Evolutionary conservation across 2,113 vertebrate species (phyloP), one percentile per base, ranked within the genome.

Genomic region (Grammatotria lemairii): DNA sequence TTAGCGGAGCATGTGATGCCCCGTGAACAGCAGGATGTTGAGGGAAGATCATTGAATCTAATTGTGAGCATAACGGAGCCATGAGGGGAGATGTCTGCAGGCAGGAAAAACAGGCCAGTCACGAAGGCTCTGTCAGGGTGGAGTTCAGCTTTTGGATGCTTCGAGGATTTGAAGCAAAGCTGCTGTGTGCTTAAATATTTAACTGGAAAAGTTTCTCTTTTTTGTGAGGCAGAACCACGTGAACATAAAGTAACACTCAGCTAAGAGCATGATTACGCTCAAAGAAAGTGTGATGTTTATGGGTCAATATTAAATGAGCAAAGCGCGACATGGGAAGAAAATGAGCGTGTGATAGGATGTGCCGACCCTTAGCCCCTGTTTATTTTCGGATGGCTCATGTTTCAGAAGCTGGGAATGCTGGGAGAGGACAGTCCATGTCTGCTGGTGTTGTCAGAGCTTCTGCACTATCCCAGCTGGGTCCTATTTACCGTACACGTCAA

Each of bases 311-410:
- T 3, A 28, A 47, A 81, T n/a, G 26, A 58, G 28, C 23, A 79
- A 14, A 31, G 53, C 3, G 2, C 12, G 7, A 21, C 60, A 63
- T 63, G 17, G 51, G 58, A 87, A 49, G 54, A 73, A 81, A 70
- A 40, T 6, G 60, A 57, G 45, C 2, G 68, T 5, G 65, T 21
- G 60, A 81, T 33, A 35, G 87, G 81, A 85, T 70, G 85, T 75
- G 81, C 17, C 65, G 91, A 94, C 89, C 91, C 88, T 93, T 92
- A 81, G 65, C 88, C 94, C 73, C 81, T 45, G 93, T 93, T 95
- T 96, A 95, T 96, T 95, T 95, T 94, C 19, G 92, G 92, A 91
- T 13, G 28, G 90, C 92, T 97, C 94, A 14, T 80, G 92, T 96
- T 96, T 93, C 95, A 85, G 60, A 81, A 68, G 92, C 87, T 60